Evolutionary conservation across 2,888 invertebrate genomes (phyloP).

Genomic region (Acanthosoma haemorrhoidale): DNA sequence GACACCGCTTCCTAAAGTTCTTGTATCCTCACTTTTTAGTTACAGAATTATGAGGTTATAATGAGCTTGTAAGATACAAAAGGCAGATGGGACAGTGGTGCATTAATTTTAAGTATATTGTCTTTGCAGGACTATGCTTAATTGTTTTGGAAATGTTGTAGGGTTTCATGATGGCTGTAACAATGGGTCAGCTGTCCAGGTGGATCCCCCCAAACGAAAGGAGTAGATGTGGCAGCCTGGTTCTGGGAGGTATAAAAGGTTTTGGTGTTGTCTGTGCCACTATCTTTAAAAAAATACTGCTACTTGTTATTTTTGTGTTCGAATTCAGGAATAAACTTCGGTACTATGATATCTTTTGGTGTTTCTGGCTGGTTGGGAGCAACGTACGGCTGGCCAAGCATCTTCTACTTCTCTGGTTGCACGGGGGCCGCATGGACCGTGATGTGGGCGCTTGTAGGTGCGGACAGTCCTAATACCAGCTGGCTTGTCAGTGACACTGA

Average conservation of each 20-base stretch:
- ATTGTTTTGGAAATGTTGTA: no score
- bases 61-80: no score
- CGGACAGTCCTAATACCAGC: slow-evolving; percentile 60
- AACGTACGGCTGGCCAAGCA: slow-evolving; percentile 64
- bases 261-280: no score
- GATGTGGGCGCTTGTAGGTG: slow-evolving; percentile 57
- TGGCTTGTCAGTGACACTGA: slow-evolving; percentile 56
- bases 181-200: slow-evolving; percentile 61
- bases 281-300: no score
- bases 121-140: no score
- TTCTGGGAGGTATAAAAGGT: slow-evolving; percentile 41
- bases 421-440: slow-evolving; percentile 58
- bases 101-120: no score
- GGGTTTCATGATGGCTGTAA: slow-evolving; percentile 61
- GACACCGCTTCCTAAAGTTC: no score
- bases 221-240: slow-evolving; percentile 52
- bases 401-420: slow-evolving; percentile 68
- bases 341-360: neutral
- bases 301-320: no score
- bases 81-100: no score
- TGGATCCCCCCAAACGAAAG: slow-evolving; percentile 69
- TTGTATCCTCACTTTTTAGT: no score
- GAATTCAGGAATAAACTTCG: slow-evolving; percentile 6
- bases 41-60: no score
- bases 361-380: neutral